A percentile compares a stretch with the other conserved stretches of the same genome.
Evolutionary conservation across 2,888 invertebrate species (phyloP).

Genomic region (Tenthredo notha): DNA sequence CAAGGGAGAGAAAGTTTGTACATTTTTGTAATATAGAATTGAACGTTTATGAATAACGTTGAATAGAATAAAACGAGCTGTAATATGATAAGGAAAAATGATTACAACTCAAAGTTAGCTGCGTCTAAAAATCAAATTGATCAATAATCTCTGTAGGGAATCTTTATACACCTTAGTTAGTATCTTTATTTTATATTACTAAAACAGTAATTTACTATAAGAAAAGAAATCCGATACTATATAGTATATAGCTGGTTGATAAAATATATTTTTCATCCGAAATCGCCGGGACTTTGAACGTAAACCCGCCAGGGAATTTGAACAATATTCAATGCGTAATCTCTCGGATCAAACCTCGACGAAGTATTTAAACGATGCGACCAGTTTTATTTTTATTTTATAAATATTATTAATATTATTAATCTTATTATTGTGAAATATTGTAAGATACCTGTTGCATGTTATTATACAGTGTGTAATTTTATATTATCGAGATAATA

Average conservation of each 20-base stretch:
- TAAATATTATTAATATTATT: slow-evolving; percentile 37
- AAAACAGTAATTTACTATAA: slow-evolving; percentile 16
- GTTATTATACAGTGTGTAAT: slow-evolving; percentile 73
- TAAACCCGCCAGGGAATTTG: not conserved
- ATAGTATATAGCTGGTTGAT: not conserved
- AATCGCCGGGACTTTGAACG: not conserved
- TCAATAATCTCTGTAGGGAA: slow-evolving; percentile 48
- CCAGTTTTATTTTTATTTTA: slow-evolving; percentile 5
- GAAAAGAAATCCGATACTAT: not conserved
- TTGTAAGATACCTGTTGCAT: slow-evolving; percentile 75
- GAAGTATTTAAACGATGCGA: not conserved
- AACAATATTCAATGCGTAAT: not conserved
- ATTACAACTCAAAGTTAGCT: slow-evolving; percentile 48
- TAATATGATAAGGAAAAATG: not conserved
- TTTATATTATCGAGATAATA: slow-evolving; percentile 75
- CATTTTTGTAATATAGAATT: slow-evolving; percentile 47
- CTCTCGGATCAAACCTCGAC: not conserved
- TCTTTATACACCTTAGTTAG: slow-evolving; percentile 28
- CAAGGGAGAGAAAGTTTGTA: slow-evolving; percentile 13
- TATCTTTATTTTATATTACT: slow-evolving; percentile 14
- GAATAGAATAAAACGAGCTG: not conserved
- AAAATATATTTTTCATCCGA: not conserved
- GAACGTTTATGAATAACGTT: not conserved
- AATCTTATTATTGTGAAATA: slow-evolving; percentile 72
- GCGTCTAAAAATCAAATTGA: slow-evolving; percentile 58